phyloP scores from a whole-genome alignment of 2,113 vertebrate genomes.

The Chauna torquata region DNA sequence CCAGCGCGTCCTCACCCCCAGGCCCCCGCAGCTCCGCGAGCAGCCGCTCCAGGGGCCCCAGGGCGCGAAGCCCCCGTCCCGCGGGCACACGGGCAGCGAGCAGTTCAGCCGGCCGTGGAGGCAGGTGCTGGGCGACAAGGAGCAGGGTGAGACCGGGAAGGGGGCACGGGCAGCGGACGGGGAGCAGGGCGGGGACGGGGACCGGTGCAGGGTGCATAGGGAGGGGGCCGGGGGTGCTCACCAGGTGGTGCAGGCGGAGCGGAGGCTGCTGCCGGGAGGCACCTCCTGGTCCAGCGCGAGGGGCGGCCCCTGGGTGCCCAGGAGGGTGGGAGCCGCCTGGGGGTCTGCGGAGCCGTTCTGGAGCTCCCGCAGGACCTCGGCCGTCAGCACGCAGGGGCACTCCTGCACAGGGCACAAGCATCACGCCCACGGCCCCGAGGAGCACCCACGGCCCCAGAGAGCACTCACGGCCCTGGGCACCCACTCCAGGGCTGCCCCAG shows the following conservation, averaged over 20 bases:
- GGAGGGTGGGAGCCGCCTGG: too few species aligned
- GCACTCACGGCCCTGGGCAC: background rate
- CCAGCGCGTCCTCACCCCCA: slow-evolving; percentile 80
- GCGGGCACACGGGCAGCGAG: slow-evolving; percentile 70
- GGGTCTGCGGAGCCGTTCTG: slow-evolving; percentile 24
- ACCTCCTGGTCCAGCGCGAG: slow-evolving; percentile 78
- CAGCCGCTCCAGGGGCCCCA: slow-evolving; percentile 85
- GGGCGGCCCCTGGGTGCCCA: background rate
- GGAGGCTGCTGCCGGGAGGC: slow-evolving; percentile 73
- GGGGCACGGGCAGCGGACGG: background rate
- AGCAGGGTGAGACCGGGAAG: background rate
- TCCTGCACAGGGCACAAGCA: slow-evolving; percentile 65
- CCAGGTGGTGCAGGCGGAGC: slow-evolving; percentile 82
- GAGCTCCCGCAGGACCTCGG: slow-evolving; percentile 67
- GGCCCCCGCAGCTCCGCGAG: slow-evolving; percentile 83
- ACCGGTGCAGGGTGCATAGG: too few species aligned
- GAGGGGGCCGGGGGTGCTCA: background rate
- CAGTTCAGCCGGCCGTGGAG: slow-evolving; percentile 82
- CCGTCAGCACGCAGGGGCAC: slow-evolving; percentile 84
- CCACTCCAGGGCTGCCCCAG: background rate
- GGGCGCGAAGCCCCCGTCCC: slow-evolving; percentile 68
- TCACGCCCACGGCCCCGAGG: background rate
- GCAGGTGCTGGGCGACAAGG: slow-evolving; percentile 74
- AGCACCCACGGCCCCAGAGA: background rate
- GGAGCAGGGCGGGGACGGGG: too few species aligned